Base-by-base conservation (phyloP, 2,113 vertebrate species). In the Callorhinus ursinus region DNA sequence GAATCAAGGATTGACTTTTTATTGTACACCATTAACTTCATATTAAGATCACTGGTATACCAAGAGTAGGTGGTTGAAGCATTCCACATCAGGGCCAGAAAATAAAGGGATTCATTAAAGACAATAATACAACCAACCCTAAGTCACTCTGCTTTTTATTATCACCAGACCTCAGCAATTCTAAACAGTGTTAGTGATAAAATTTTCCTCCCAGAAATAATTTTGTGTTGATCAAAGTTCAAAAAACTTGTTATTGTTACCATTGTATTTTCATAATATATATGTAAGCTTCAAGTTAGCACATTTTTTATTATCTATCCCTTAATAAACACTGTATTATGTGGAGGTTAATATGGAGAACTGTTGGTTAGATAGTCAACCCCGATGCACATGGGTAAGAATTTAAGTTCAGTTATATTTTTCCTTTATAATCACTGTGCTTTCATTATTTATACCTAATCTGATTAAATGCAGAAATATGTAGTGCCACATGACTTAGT, bases 91-190 rank as follows among this genome's bases (percentile, higher is more conserved):
- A 18, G 22, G 42, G 31, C 33, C 26, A 84, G 18, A n/a, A 63
- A 85, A 86, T 39, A 81, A 87, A 94, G 6, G 87, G 31, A 71
- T 90, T 96, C 18, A 67, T 80, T 91, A 63, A 89, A 67, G 83
- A 83, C 42, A 95, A 46, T 83, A 90, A 90, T 46, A 88, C 65
- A 72, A 71, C 51, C 67, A 97, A 80, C 71, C 74, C 55, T 65
- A 90, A 90, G 24, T 83, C 31, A 90, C 42, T 86, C 80, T 92
- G 82, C 28, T 79, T 92, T 80, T 74, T 72, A 92, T 81, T 90
- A 65, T 80, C 69, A 92, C 49, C 26, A 86, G 28, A 31, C 15
- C n/a, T 94, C 51, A 51, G 36, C 28, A 94, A 93, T 80, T 93
- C 74, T 90, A 84, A 90, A 85, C 36, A 36, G 12, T 31, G 21